phyloP scores from a whole-genome alignment of 2,888 invertebrate species.

The Zeuzera pyrina region DNA sequence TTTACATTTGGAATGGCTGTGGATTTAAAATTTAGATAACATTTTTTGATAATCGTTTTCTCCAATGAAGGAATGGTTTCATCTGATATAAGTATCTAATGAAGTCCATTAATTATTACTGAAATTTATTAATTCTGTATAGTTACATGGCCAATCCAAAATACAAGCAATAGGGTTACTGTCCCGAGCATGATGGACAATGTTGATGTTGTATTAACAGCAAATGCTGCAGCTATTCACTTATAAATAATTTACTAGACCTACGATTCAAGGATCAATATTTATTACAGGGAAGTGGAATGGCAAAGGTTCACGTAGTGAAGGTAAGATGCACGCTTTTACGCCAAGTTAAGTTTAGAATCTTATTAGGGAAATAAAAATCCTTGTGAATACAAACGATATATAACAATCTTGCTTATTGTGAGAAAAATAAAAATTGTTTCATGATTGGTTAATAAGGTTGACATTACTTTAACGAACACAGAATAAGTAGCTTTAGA shows the following conservation, averaged over 20 bases:
- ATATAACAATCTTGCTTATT: constrained; percentile 1
- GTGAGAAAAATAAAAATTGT: not conserved
- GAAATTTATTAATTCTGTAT: no score
- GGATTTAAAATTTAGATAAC: no score
- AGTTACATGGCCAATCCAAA: not conserved
- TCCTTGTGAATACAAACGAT: constrained; percentile 7
- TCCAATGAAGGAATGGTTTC: no score
- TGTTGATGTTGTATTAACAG: constrained; percentile 57
- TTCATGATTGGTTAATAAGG: not conserved
- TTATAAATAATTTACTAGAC: no score
- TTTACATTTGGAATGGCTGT: no score
- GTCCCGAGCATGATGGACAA: constrained; percentile 57
- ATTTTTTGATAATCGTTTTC: no score
- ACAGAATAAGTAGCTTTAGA: constrained; percentile 22
- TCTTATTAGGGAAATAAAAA: no score
- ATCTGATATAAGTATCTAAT: no score
- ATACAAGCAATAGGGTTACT: constrained; percentile 41
- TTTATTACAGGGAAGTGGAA: constrained; percentile 66
- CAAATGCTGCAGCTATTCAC: constrained; percentile 37
- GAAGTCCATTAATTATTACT: no score
- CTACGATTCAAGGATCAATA: constrained; percentile 36
- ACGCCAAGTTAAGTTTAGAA: no score
- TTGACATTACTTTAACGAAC: not conserved
- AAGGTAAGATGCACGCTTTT: constrained; percentile 58
- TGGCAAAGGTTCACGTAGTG: constrained; percentile 51